Conservation (phyloP, 2,113 vertebrate genomes). For the Microcebus ravelobensis region DNA sequence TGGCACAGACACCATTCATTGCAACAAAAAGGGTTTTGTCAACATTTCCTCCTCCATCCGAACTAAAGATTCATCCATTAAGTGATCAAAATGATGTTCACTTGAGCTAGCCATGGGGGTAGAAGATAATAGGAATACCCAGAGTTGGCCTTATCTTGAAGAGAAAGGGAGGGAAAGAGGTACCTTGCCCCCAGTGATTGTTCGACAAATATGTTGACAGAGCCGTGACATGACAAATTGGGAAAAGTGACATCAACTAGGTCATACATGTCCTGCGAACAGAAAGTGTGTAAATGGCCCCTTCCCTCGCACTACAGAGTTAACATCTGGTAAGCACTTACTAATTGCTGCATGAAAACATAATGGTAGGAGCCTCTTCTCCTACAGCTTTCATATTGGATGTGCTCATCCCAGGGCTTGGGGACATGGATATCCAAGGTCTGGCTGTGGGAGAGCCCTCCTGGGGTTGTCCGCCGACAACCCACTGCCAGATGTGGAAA, state of each 20-base stretch:
- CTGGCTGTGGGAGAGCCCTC: too few relatives aligned
- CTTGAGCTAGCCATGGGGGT: neutral
- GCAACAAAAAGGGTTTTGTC: neutral
- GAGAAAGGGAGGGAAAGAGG: neutral
- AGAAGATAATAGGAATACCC: neutral
- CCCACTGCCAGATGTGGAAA: too few relatives aligned
- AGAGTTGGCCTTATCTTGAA: neutral
- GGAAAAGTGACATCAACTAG: neutral
- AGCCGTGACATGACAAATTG: neutral
- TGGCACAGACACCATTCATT: neutral
- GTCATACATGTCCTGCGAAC: neutral
- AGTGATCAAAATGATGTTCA: neutral
- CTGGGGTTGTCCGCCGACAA: too few relatives aligned
- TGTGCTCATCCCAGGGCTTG: neutral
- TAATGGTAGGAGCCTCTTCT: neutral
- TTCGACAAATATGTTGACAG: constrained; percentile 4
- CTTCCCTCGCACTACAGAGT: neutral
- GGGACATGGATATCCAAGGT: neutral
- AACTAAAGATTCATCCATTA: neutral
- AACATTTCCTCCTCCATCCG: neutral
- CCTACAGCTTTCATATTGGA: neutral
- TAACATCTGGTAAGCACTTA: neutral
- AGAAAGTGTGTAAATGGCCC: neutral
- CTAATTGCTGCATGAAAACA: neutral
- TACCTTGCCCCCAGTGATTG: neutral